Evolutionary conservation across 2,888 invertebrate species (phyloP), one percentile per base, ranked within the genome.

Genomic region (Hirtodrosophila cameraria): DNA sequence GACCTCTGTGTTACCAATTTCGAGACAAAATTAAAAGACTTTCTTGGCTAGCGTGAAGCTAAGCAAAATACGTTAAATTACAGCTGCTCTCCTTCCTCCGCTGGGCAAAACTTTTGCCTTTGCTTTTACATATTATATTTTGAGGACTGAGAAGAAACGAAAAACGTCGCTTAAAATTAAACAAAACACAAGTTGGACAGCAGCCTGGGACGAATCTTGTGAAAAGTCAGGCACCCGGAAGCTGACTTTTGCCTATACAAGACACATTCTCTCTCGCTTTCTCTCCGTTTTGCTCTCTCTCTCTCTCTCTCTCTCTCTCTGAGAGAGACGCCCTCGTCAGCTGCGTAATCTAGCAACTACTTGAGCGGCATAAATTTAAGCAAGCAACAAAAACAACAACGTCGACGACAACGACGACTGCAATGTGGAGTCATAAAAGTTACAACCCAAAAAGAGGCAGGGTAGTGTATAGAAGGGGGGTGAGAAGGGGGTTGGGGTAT

Each of bases 121-220:
- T 30, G 52, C 61, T 68, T 70, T 76, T 45, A n/a, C n/a, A n/a
- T n/a, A 61, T 61, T 57, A 55, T 62, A 46, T 31, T 41, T 12
- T 13, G 48, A 27, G 38, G 27, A 7, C 30, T 39, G 13, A 18
- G 7, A 43, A 57, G 63, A 63, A 53, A 45, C 62, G 78, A 66
- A 74, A 75, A 63, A 54, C 69, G 82, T 84, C 80, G 78, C 66
- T 75, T 84, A 64, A 73, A 70, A 70, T 73, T 76, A 81, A 86
- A 76, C 83, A 83, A 79, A 79, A 74, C 77, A 70, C 67, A 74
- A 76, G 62, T 66, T 71, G 59, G 23, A 8, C 23, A 8, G 41
- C 59, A 73, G 55, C 31, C 50, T 31, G 45, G 33, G 9, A 12
- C 28, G 61, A 72, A 85, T 79, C 85, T 85, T 62, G 58, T 61